Evolutionary conservation across 2,888 invertebrate species (phyloP), one percentile per base, ranked within the genome.

Genomic region (Acronicta aceris): DNA sequence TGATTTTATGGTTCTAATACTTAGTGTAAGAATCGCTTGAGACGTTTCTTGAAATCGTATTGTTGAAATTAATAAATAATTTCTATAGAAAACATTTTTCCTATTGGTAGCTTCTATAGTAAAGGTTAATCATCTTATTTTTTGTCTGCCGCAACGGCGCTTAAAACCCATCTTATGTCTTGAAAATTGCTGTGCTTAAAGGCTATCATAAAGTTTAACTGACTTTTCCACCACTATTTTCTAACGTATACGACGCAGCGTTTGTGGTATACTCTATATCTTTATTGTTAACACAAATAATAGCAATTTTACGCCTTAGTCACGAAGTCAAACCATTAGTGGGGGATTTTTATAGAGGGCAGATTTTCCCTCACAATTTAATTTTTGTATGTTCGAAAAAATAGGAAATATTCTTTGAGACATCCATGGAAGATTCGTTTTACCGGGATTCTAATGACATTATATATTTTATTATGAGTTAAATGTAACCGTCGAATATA

Each of bases 261-360:
- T 71, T 65, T 68, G 65, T 56, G 48, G 65, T 61, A 38, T 38
- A 71, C 58, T 61, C 49, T n/a, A 59, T 61, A 53, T 53, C 60
- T 72, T 71, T 65, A 71, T 60, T 59, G 68, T 71, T 49, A 51
- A 47, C 27, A 46, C 40, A 71, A 68, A 65, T 65, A 56, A 60
- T 59, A 55, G 58, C 58, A 51, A 59, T 65, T 71, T 71, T 64
- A 68, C 66, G 54, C 16, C 27, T 38, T 41, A 56, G 45, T 45
- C 52, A 52, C 54, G 51, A 61, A 51, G 65, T 55, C 52, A 25
- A 64, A 57, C 65, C 69, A 60, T 69, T 69, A 69, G 69, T 65
- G 69, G 64, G 53, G 43, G 45, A 53, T 21, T 70, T 61, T 70
- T 66, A 70, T 70, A 51, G 49, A 70, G 65, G 70, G 13, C 41